Conservation (phyloP, 2,797 vertebrate genomes). For the Mallotus villosus region DNA sequence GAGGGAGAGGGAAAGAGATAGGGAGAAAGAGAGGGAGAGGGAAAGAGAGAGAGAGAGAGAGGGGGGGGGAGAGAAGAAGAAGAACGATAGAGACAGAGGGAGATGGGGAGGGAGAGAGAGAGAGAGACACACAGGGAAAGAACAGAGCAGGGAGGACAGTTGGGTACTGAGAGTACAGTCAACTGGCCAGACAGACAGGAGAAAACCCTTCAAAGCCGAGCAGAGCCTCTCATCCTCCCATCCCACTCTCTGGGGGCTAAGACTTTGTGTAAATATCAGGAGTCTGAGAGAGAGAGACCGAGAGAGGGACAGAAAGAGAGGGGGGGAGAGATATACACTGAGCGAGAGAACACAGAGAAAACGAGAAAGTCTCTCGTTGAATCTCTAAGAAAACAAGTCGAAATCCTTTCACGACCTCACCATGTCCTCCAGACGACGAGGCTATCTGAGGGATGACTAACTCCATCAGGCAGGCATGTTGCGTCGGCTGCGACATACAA, state of each 20-base stretch:
- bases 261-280: slow-evolving; percentile 26
- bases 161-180: neutral
- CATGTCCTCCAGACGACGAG: neutral
- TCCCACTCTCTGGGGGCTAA: slow-evolving; percentile 4
- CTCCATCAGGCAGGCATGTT: neutral
- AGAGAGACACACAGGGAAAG: neutral
- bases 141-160: neutral
- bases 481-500: neutral
- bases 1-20: neutral
- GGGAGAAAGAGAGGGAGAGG: neutral
- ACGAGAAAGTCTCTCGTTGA: neutral
- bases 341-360: neutral
- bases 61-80: neutral
- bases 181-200: slow-evolving; percentile 2
- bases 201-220: slow-evolving; percentile 25
- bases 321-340: too few relatives aligned
- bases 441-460: neutral
- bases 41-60: neutral
- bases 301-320: neutral
- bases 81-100: neutral
- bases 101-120: slow-evolving; percentile 24
- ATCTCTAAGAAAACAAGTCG: neutral
- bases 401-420: neutral
- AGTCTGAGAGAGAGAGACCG: neutral
- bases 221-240: slow-evolving; percentile 18